These are phyloP conservation scores for Pyrrhia umbra DNA, from an alignment of 2,888 invertebrate species.

Conservation along the genomic window DNA sequence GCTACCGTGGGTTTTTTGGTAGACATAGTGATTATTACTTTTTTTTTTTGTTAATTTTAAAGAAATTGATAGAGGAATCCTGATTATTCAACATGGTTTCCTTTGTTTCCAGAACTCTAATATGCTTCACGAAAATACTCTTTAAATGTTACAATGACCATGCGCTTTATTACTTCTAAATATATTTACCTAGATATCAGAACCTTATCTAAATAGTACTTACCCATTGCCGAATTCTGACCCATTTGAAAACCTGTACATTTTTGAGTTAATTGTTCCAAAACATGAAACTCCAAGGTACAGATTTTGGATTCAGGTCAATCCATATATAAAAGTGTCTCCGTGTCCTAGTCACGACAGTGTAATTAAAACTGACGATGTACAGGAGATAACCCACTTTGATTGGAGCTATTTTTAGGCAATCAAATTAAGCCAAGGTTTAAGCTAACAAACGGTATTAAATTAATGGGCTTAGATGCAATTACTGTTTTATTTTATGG, in stretches of 20 bases:
- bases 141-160: background rate
- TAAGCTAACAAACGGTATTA: conserved; percentile 34
- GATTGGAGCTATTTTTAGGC: conserved; percentile 52
- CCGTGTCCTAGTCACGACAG: conserved; percentile 51
- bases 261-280: conserved; percentile 22
- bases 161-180: too few species aligned
- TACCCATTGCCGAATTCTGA: conserved; percentile 12
- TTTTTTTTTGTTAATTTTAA: background rate
- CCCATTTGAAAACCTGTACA: conserved; percentile 22
- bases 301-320: conserved; percentile 51
- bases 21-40: conserved; percentile 5
- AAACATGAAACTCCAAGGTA: conserved; percentile 51
- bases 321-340: conserved; percentile 37
- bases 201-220: conserved; percentile 38
- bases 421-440: conserved; percentile 57
- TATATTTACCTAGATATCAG: conserved; percentile 5
- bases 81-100: background rate
- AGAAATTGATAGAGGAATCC: background rate
- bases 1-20: conserved; percentile 7
- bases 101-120: background rate
- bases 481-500: conserved; percentile 54
- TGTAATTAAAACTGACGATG: conserved; percentile 57
- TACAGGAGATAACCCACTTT: conserved; percentile 60
- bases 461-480: conserved; percentile 47
- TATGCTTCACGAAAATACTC: background rate